Conservation (phyloP, 2,888 invertebrate genomes). For the Eupeodes luniger region DNA sequence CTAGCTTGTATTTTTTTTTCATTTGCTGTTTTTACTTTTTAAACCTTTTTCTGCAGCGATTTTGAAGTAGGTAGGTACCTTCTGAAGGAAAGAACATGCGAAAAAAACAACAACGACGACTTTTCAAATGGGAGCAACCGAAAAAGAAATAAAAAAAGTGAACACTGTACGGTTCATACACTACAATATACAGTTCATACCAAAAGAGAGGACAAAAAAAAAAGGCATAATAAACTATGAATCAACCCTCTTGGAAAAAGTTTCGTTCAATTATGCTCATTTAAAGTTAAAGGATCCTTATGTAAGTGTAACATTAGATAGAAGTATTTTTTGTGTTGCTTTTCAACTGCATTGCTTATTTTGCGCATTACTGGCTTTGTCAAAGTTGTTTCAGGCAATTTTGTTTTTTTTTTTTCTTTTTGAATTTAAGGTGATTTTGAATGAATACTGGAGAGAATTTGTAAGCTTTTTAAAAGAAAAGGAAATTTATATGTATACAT, state of each 20-base stretch:
- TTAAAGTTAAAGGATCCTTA: constrained; percentile 72
- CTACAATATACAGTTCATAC: too few species aligned
- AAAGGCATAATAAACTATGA: constrained; percentile 41
- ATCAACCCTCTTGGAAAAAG: constrained; percentile 61
- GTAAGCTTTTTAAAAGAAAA: too few species aligned
- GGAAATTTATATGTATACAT: too few species aligned
- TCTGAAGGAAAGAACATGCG: constrained; percentile 7
- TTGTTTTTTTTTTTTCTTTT: neutral
- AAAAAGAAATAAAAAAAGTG: constrained; percentile 1
- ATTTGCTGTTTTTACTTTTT: neutral
- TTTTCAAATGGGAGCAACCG: constrained; percentile 15
- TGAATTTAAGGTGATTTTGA: neutral
- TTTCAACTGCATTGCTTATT: constrained; percentile 72
- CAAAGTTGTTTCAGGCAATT: constrained; percentile 45
- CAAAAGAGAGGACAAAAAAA: neutral
- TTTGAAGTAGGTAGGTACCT: constrained; percentile 2
- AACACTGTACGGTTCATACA: neutral
- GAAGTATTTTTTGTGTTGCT: constrained; percentile 55
- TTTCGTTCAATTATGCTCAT: constrained; percentile 75
- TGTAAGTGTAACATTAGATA: constrained; percentile 73
- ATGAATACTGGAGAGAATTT: too few species aligned
- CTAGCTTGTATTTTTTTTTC: neutral
- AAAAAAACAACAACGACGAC: neutral
- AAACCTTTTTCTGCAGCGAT: neutral
- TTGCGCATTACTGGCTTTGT: constrained; percentile 69